These are phyloP conservation scores for Chrosomus eos DNA, from an alignment of 2,797 vertebrate species.

Conservation along the genomic window DNA sequence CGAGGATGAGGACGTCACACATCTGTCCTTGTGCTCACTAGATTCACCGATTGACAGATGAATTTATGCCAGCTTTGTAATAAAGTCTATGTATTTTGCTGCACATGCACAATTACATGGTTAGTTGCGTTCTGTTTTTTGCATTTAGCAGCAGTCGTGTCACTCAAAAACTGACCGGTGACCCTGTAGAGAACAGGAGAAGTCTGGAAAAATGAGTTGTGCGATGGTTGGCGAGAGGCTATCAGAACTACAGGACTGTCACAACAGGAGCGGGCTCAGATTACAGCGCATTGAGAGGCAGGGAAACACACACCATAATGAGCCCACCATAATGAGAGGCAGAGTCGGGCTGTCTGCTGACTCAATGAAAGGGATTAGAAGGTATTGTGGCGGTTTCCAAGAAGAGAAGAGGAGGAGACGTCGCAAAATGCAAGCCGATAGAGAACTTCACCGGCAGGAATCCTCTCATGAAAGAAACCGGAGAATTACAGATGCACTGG, in stretches of 20 bases:
- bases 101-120: not conserved
- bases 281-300: conserved; percentile 71
- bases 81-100: not conserved
- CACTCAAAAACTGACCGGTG: not conserved
- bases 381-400: conserved; percentile 55
- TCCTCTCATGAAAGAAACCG: conserved; percentile 24
- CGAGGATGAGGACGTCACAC: not conserved
- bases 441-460: conserved; percentile 48
- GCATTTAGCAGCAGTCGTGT: not conserved
- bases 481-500: not conserved
- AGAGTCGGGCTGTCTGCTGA: conserved; percentile 68
- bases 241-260: conserved; percentile 73
- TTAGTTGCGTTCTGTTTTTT: not conserved
- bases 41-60: not conserved
- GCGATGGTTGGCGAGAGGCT: conserved; percentile 64
- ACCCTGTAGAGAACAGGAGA: not conserved
- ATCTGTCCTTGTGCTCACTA: not conserved
- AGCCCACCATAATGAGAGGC: conserved; percentile 63
- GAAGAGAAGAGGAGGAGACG: conserved; percentile 62
- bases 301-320: conserved; percentile 70
- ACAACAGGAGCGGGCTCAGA: conserved; percentile 77
- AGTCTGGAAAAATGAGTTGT: conserved; percentile 17
- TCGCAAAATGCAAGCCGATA: conserved; percentile 49
- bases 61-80: not conserved
- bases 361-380: conserved; percentile 68